Base-by-base conservation (phyloP, 2,888 invertebrate genomes). In the Frankliniella intonsa region DNA sequence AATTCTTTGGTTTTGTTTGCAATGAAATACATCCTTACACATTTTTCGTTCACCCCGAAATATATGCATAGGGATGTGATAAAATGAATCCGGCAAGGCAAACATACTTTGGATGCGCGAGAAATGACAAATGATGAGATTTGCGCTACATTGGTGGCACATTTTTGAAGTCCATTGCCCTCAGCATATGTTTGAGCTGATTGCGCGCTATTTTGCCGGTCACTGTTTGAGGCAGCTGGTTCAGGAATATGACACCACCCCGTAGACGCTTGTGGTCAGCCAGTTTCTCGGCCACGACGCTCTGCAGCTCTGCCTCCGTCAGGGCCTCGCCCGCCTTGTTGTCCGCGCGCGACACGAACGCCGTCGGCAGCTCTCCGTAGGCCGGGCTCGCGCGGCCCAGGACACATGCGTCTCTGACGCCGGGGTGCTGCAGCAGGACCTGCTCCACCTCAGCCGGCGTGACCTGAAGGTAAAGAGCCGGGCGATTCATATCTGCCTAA, bases 371-470 rank as follows among this genome's bases (percentile, higher is more conserved):
- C 22, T 76, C 69, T 0, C 55, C 55, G 14, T 62, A 7, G 19
- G 1, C 10, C 12, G 22, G 22, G 69, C 25, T 25, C 8, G 22
- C 3, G 22, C 12, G 9, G 69, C 69, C 69, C 22, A 76, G 69
- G 22, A 76, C 69, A 25, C 69, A 76, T 1, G 69, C 69, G 11
- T 76, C 69, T 22, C 0, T 22, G 25, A 76, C 25, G 69, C 69
- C 69, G 11, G 69, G 69, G 69, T 76, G 69, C 69, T 76, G 69
- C 69, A 76, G 69, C 69, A 76, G 69, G 7, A 76, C 3, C 69
- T 2, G 11, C 69, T 76, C 69, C 8, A 76, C 10, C 69, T 76
- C 69, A 12, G 69, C 69, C 69, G 69, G 69, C 69, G 69, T 22
- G 69, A 76, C 25, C 69, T 76, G 25, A 0, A 62, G 38, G 38